Base-by-base conservation (phyloP, 30 jellyfish, hydroid and myxozoan genomes). In the Turritopsis rubra region DNA sequence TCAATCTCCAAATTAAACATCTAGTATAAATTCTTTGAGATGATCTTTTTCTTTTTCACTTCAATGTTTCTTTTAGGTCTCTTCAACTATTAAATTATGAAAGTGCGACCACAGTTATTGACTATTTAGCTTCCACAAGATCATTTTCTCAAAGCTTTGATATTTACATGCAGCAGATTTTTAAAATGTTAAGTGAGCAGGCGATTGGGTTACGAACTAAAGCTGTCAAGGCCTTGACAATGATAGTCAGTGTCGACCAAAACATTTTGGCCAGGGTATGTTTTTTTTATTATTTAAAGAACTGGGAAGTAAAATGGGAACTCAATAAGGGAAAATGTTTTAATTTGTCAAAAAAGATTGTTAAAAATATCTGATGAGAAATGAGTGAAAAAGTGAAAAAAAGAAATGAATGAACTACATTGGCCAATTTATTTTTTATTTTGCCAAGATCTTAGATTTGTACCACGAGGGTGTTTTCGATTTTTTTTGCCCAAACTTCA, bases 221-320 rank as follows among this genome's bases (percentile, higher is more conserved):
- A 81, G 97, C 97, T 21, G 96, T 91, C 66, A 91, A 86, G 83
- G 96, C 97, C 21, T 77, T 91, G 28, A 91, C 97, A 27, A 73
- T 84, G 27, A 87, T 91, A 86, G 97, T 91, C 70, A 91, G 90
- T 52, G 94, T 86, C 13, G 97, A 91, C 65, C 88, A 96, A 18
- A 86, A 81, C 23, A 91, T 91, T 66, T 90, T 91, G 21, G 96
- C 86, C n/a, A 86, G 97, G 90, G 97, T 90, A 81, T 54, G 96
- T 81, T 21, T 68, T 9, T 23, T 66, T 4, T 66, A 3, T 66
- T 66, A 4, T 29, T 29, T 20, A 22, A 25, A 66, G 17, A 66
- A 66, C 7, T 17, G 17, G 28, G 28, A 25, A n/a, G n/a, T n/a
- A n/a, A n/a, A n/a, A n/a, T n/a, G n/a, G n/a, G n/a, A n/a, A n/a